Evolutionary conservation across 2,113 vertebrate genomes (phyloP), one percentile per base, ranked within the genome.

Genomic region (Urocynchramus pylzowi): DNA sequence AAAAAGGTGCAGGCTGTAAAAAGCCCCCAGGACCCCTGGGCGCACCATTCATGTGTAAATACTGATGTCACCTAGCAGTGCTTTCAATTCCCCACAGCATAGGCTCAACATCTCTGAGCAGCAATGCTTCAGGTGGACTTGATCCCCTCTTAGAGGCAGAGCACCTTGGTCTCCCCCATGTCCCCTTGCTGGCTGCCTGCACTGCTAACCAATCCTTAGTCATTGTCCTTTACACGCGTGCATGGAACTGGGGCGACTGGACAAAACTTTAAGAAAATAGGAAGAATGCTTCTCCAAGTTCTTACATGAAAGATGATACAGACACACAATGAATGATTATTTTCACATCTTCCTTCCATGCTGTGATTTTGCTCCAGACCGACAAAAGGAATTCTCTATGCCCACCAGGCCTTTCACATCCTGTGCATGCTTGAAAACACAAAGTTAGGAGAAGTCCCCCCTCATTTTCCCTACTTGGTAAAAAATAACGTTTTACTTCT

Each of bases 61-160:
- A 85, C 2, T 11, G 44, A 52, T 26, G 64, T 14, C 37, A 24
- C 2, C 4, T 17, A 30, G 17, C 50, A 73, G 21, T 8, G 24
- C 59, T 92, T 85, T 71, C n/a, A 73, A 1, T 39, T 63, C 23
- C 33, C 13, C 0, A 0, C 4, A 59, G 41, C 0, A 0, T 33
- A 82, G n/a, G 57, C 1, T 1, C 31, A 26, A n/a, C 23, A 16
- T 63, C 23, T 45, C 75, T 68, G 28, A 70, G 64, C 45, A 74
- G 17, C 1, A 1, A 28, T 57, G 47, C 27, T 35, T 65, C 49
- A 53, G 31, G n/a, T 44, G 39, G 60, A 37, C n/a, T 41, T 24
- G 19, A 65, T 31, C 31, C 8, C 14, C 4, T 0, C 31, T 53
- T 56, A 1, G 2, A 74, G 37, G 35, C 35, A 86, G 80, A 80